Percentiles rank a stretch among this genome's conserved stretches.
phyloP scores from a whole-genome alignment of 2,113 vertebrate genomes.

The Dicaeum eximium region DNA sequence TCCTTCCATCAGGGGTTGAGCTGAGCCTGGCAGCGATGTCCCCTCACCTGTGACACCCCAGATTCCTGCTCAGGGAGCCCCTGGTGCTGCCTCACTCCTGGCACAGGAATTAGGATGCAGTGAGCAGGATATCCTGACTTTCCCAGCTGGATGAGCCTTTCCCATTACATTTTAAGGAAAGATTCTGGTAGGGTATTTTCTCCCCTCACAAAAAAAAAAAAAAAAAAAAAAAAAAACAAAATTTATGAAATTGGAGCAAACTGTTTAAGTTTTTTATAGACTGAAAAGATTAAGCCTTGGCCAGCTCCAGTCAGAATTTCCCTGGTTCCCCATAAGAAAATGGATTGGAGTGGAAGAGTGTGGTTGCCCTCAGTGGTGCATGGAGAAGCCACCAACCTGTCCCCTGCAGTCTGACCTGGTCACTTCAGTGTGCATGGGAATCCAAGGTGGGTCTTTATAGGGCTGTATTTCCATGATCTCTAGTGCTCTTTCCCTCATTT shows the following conservation, averaged over 20 bases:
- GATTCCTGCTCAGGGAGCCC: neutral
- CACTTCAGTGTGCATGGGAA: conserved; percentile 16
- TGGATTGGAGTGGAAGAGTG: neutral
- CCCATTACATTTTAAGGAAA: neutral
- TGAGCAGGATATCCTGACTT: neutral
- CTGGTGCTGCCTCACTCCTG: neutral
- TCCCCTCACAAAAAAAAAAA: neutral
- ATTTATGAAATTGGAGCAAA: conserved; percentile 37
- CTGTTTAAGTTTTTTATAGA: conserved; percentile 52
- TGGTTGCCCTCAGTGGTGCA: neutral
- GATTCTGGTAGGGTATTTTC: neutral
- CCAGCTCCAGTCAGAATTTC: conserved; percentile 26
- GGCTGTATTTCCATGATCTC: neutral
- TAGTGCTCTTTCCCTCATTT: neutral
- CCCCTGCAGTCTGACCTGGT: conserved; percentile 20
- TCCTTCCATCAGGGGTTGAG: neutral
- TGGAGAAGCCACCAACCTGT: neutral
- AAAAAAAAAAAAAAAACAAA: conserved; percentile 13
- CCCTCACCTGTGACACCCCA: no score
- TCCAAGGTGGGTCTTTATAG: neutral
- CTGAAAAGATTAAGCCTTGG: conserved; percentile 21
- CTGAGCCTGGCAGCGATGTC: neutral
- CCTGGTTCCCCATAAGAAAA: conserved; percentile 43
- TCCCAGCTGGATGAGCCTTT: neutral
- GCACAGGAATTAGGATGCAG: neutral